Evolutionary conservation across 1,140 invertebrate genomes (phyloP), one percentile per base, ranked within the genome.

Genomic region (Drosophila teissieri): DNA sequence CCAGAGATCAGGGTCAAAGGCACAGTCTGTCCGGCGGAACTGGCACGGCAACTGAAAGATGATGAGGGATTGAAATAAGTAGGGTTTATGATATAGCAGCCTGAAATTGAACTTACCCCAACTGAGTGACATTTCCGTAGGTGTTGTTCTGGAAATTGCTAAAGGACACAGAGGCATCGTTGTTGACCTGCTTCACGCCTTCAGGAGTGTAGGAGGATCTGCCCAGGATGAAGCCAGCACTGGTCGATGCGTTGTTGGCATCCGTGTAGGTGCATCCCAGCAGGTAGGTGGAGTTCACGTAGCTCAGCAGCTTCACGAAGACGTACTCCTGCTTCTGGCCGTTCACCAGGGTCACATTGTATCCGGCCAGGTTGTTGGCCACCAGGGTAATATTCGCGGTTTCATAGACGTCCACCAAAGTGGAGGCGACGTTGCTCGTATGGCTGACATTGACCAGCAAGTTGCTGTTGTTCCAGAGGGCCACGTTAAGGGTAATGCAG

Each of bases 1-100:
- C 73, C 84, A 42, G 84, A 49, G 31, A 89, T 57, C 73, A 84
- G 4, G 1, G 84, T 80, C 73, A 89, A 61, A 31, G 49, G 49
- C 10, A 12, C 31, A 17, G 37, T 48, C 49, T 76, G 42, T 17
- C 40, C 36, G 7, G 70, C 70, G 7, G 70, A 73, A 19, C 53
- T 76, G 42, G 73, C 54, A 27, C 11, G 67, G 39, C 73, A 76
- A 4, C 55, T 76, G 11, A 4, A 58, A 8, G 10, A 22, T 11
- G 45, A 2, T 10, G n/a, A 24, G 6, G 17, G 4, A 53, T 19
- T 14, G 19, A 24, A 51, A 34, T 31, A 5, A 15, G 14, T 48
- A 10, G 0, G n/a, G 4, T 0, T 17, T n/a, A 4, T 0, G n/a
- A 17, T 15, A n/a, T 11, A 5, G 1, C 14, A 3, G 27, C 2